Evolutionary conservation across 1,140 invertebrate species (phyloP), one percentile per base, ranked within the genome.

Genomic region (Arion vulgaris): DNA sequence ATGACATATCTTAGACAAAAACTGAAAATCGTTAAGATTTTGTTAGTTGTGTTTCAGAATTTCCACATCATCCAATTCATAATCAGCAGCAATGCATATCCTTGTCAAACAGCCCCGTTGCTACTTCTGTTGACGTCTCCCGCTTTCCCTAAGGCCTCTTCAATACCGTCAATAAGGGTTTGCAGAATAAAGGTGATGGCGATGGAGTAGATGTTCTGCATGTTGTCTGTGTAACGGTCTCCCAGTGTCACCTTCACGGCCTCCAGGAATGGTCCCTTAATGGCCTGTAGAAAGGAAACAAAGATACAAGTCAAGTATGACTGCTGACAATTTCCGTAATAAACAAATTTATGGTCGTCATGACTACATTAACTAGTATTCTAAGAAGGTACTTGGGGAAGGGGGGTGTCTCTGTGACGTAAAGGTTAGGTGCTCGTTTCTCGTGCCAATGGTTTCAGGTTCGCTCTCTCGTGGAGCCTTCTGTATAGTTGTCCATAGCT

Each of bases 131-230:
- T 49, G 1, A 0, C 49, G 0, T 76, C 41, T 15, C 5, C 76
- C 4, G 57, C 23, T 53, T 38, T 45, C 41, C 32, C 76, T 39
- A 79, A 66, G 51, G 78, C 78, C 17, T 88, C 87, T 17, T 82
- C 34, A 36, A 87, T 85, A 26, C 87, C 96, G 78, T 95, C 95
- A 45, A 96, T 93, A 80, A 98, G 93, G 0, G 96, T 96, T 88
- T 96, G 94, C 89, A 98, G 94, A 85, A 98, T 96, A 89, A 97
- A 96, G 89, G 96, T 96, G 88, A 98, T 97, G 80, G 96, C 96
- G 84, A 96, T 94, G 92, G 96, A 96, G 93, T 97, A 97, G 85
- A 97, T 97, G 86, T 94, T 95, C 89, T 97, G 96, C 77, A 97
- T 96, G 92, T 97, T 97, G 41, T 96, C 96, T 26, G 96, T 97